These are phyloP conservation scores for Ridgeia piscesae DNA, from an alignment of 1,140 invertebrate genomes.

Conservation along the genomic window DNA sequence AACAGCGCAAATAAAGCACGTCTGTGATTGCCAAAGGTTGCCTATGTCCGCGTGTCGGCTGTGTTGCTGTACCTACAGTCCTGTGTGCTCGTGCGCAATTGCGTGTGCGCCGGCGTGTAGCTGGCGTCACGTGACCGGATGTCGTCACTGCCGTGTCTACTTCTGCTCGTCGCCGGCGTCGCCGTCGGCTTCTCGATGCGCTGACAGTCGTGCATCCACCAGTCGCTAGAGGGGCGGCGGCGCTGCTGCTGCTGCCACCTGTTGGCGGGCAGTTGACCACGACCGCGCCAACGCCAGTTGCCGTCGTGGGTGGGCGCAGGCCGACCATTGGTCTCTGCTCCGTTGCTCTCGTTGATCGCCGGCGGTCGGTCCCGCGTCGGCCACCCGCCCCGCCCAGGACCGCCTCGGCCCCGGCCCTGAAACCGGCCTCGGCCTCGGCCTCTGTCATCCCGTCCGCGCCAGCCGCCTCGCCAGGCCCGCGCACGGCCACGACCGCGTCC, in stretches of 20 bases:
- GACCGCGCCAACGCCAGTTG: background rate
- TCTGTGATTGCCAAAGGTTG: conserved; percentile 25
- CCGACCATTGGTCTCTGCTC: no score
- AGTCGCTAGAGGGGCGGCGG: background rate
- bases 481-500: background rate
- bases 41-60: conserved; percentile 32
- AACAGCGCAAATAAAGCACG: background rate
- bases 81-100: background rate
- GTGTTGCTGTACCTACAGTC: background rate
- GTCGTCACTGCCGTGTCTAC: background rate
- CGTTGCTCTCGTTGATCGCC: background rate
- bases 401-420: no score
- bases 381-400: background rate
- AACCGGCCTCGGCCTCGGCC: no score
- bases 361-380: background rate
- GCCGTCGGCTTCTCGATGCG: background rate
- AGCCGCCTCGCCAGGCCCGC: background rate
- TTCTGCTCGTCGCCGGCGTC: background rate
- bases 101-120: background rate
- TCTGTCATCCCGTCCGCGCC: background rate
- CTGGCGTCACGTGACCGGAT: background rate
- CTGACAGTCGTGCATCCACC: background rate
- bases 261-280: background rate
- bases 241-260: background rate
- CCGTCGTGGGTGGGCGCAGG: background rate